Percentiles rank a stretch among this genome's conserved stretches.
Evolutionary conservation across 1,140 invertebrate species (phyloP).

Genomic region (Microplitis demolitor): DNA sequence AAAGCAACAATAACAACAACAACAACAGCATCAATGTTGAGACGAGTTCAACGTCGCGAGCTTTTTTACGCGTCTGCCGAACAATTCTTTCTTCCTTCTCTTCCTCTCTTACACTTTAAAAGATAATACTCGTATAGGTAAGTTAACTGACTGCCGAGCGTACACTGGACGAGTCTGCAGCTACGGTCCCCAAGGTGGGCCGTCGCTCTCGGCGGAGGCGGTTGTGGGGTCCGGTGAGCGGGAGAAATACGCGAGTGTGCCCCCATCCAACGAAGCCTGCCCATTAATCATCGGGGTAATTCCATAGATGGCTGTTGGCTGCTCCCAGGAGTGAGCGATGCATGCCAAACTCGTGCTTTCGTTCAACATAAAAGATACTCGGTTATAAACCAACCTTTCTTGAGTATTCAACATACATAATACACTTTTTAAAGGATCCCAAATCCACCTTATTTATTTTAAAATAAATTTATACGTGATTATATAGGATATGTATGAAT

Average conservation of each 20-base stretch:
- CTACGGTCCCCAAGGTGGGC: conserved; percentile 35
- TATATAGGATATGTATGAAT: not conserved
- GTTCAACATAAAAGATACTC: not conserved
- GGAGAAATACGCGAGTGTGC: conserved; percentile 25
- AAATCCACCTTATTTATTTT: not conserved
- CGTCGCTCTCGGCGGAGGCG: conserved; percentile 20
- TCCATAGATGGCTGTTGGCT: conserved; percentile 55
- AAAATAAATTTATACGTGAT: not conserved
- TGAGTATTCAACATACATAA: too few species aligned
- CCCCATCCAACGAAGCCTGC: conserved; percentile 17
- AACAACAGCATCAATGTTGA: conserved; percentile 3
- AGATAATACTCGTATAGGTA: not conserved
- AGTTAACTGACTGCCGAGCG: not conserved
- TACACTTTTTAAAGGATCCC: too few species aligned
- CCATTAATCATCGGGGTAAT: conserved; percentile 56
- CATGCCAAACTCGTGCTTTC: conserved; percentile 51
- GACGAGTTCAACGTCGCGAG: conserved; percentile 31
- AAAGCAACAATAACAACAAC: not conserved
- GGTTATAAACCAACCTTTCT: not conserved
- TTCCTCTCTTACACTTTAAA: not conserved
- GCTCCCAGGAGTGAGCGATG: conserved; percentile 48
- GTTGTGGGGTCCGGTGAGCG: not conserved
- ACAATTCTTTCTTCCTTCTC: conserved; percentile 19
- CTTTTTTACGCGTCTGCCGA: conserved; percentile 49
- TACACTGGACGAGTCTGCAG: not conserved